A percentile compares a stretch with the other conserved stretches of the same genome.
Conservation (phyloP, 2,888 invertebrate genomes). For the Drosophila multiciliata region DNA sequence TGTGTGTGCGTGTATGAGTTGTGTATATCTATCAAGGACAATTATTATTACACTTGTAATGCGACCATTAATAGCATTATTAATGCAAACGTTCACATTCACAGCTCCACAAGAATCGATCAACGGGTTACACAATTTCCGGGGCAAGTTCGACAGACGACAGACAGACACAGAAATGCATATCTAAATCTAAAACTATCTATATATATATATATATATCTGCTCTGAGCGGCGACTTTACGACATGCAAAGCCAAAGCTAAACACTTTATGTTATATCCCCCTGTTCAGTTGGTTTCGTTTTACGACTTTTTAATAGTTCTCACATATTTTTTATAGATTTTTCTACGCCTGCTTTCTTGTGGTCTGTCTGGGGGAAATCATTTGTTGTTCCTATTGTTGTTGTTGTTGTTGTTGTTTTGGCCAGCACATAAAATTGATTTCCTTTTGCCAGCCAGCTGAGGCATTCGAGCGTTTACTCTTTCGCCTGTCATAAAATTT, state of each 20-base stretch:
- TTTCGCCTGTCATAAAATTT: slow-evolving; percentile 81
- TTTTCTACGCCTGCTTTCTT: slow-evolving; percentile 61
- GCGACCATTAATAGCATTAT: slow-evolving; percentile 74
- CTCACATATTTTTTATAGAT: slow-evolving; percentile 82
- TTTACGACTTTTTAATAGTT: slow-evolving; percentile 84
- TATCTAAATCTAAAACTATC: slow-evolving; percentile 6
- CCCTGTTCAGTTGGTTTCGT: slow-evolving; percentile 31
- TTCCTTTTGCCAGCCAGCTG: slow-evolving; percentile 55
- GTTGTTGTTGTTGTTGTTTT: slow-evolving; percentile 57
- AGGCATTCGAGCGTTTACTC: slow-evolving; percentile 49
- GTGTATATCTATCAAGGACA: slow-evolving; percentile 70
- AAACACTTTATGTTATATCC: slow-evolving; percentile 62
- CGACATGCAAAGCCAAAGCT: slow-evolving; percentile 74
- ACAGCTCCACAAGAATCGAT: slow-evolving; percentile 37
- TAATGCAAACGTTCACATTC: slow-evolving; percentile 53
- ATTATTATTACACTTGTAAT: slow-evolving; percentile 81
- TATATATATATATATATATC: slow-evolving; percentile 31
- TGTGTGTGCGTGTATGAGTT: slow-evolving; percentile 25
- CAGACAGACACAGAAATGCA: not conserved
- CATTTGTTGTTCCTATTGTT: slow-evolving; percentile 49
- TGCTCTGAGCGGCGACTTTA: slow-evolving; percentile 68
- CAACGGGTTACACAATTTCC: slow-evolving; percentile 68
- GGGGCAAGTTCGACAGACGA: slow-evolving; percentile 18
- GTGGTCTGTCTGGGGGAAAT: slow-evolving; percentile 58
- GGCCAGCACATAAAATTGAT: slow-evolving; percentile 81